Evolutionary conservation across 2,888 invertebrate genomes (phyloP), one percentile per base, ranked within the genome.

Genomic region (Caenorhabditis afra): DNA sequence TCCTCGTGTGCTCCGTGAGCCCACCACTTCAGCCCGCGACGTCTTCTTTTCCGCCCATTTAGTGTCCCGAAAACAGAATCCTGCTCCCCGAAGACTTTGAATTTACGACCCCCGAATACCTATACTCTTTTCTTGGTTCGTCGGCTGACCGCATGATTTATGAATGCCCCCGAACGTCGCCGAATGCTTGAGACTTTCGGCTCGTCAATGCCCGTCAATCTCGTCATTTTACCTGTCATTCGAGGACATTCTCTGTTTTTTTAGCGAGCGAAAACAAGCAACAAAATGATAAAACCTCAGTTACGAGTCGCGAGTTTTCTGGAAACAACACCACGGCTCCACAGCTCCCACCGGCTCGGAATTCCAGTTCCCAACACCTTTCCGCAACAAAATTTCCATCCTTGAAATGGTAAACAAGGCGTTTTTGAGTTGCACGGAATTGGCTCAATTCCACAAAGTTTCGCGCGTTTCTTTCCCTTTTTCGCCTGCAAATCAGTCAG

Each of bases 81-180:
- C 58, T 45, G 47, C 45, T 39, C 58, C 35, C 55, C 39, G 18
- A 18, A 45, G 47, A 22, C 52, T 50, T 45, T 41, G 41, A 53
- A 61, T 70, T 70, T 70, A 71, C 64, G 62, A 71, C 57, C 70
- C 71, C 57, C n/a, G 57, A 64, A 64, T 64, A 64, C 64, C 44
- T 58, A 41, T 29, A 29, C 29, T 29, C 29, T 39, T 41, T 52
- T 22, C 37, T 62, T 37, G 35, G 39, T 52, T 59, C 49, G 12
- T 20, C 67, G 53, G 53, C 29, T 20, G 39, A 29, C 47, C 29
- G 41, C 71, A 71, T 71, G 62, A 64, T 71, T 64, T 49, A 62
- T 71, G 71, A 71, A 64, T 58, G 47, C 44, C 50, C 0, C 23
- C 52, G 59, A 58, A 67, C 58, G 29, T 29, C 29, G 29, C 44